A percentile compares a stretch with the other conserved stretches of the same genome.
These are phyloP conservation scores for Diarsia mendica DNA, from an alignment of 2,888 invertebrate genomes.

Conservation along the genomic window DNA sequence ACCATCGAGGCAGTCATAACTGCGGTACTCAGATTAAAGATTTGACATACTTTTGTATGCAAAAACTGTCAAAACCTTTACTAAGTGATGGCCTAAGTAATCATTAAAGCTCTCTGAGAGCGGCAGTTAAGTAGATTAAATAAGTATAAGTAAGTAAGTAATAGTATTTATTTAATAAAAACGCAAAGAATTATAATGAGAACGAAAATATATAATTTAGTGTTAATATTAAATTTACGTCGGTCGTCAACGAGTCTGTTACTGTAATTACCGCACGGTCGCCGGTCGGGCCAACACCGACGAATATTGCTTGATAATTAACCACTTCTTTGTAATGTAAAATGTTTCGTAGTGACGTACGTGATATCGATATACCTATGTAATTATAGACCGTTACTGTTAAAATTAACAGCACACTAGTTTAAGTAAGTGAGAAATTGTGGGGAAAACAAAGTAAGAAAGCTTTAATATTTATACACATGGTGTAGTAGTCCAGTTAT, in stretches of 20 bases:
- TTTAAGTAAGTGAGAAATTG: background rate
- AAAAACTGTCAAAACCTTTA: too few species aligned
- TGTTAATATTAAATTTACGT: slow-evolving; percentile 56
- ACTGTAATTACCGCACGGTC: slow-evolving; percentile 36
- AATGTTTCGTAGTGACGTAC: slow-evolving; percentile 8
- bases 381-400: slow-evolving; percentile 4
- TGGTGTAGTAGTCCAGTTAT: background rate
- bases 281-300: slow-evolving; percentile 5
- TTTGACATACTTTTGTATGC: too few species aligned
- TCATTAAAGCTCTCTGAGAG: too few species aligned
- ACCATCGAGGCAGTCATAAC: too few species aligned
- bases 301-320: slow-evolving; percentile 48
- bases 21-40: too few species aligned
- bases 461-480: too few species aligned
- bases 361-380: background rate
- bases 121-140: too few species aligned
- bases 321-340: slow-evolving; percentile 34
- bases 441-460: background rate
- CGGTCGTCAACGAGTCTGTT: slow-evolving; percentile 40
- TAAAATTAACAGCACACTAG: background rate
- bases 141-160: background rate
- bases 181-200: slow-evolving; percentile 50
- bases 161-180: slow-evolving; percentile 33
- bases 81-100: too few species aligned
- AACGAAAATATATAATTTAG: slow-evolving; percentile 39